phyloP scores from a whole-genome alignment of 2,797 vertebrate species.

The Pseudocheirus occidentalis region DNA sequence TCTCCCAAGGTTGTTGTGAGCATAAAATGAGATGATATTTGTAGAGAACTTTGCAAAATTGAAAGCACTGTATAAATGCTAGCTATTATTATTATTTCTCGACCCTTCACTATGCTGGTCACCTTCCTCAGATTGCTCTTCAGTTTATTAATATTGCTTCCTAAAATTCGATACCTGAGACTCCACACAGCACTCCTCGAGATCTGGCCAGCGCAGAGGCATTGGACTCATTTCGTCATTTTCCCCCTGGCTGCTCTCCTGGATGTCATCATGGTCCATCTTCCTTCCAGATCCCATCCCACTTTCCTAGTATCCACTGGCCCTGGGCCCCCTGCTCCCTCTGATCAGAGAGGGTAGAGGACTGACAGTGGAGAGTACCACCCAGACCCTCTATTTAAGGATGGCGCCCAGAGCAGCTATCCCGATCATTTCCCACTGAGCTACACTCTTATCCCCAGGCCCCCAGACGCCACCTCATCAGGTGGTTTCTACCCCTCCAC shows the following conservation, averaged over 20 bases:
- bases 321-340: neutral
- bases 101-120: neutral
- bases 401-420: neutral
- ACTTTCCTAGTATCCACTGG: neutral
- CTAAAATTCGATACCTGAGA: neutral
- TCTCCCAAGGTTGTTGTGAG: neutral
- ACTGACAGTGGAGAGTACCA: neutral
- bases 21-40: neutral
- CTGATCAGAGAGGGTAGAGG: neutral
- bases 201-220: neutral
- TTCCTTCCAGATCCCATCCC: neutral
- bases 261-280: neutral
- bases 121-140: neutral
- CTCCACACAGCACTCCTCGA: neutral
- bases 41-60: neutral
- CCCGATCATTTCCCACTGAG: neutral
- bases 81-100: neutral
- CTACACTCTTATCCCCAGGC: neutral
- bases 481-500: no score
- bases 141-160: neutral
- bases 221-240: neutral
- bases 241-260: neutral
- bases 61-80: neutral
- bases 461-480: no score
- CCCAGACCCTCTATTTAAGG: neutral